Base-by-base conservation (phyloP, 2,888 invertebrate genomes). In the Limnephilus rhombicus region DNA sequence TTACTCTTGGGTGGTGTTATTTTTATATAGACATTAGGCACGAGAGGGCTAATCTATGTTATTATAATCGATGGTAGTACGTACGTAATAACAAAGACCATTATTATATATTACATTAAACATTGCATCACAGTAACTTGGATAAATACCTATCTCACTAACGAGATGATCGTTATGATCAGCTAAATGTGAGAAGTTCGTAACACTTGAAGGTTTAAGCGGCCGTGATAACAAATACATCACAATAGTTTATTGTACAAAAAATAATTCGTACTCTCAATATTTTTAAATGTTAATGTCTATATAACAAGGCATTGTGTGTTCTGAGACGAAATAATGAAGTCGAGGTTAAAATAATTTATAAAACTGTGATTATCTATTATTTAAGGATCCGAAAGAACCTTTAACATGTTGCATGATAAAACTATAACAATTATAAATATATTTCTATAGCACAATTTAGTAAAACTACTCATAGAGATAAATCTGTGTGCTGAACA, bases 231-330 rank as follows among this genome's bases (percentile, higher is more conserved):
- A 29, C 31, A 85, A 13, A 53, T 68, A 87, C 34, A 87, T 4
- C 7, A 87, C 68, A 68, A 45, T 68, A 85, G 37, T 85, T 85
- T 85, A 53, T 53, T 29, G 68, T 18, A 87, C n/a, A 68, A 68
- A 29, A 87, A 87, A 53, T 87, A 29, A 37, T 18, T 41, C 24
- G 34, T 83, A 41, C 45, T 49, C 49, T 34, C 4, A 41, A 85
- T 85, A 34, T 85, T 87, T 86, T 87, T 68, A 87, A 87, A 87
- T 49, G 87, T 87, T 87, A 87, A 87, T 85, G 85, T 85, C 24
- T 31, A 34, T 29, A 31, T 15, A 87, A 53, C 53, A 53, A 87
- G 87, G 34, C 53, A 53, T 87, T 87, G 87, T 87, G 34, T 87
- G 49, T 34, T 87, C 68, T 41, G 31, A n/a, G 31, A 18, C 34